Evolutionary conservation across 2,113 vertebrate genomes (phyloP).

Genomic region (Misgurnus anguillicaudatus): DNA sequence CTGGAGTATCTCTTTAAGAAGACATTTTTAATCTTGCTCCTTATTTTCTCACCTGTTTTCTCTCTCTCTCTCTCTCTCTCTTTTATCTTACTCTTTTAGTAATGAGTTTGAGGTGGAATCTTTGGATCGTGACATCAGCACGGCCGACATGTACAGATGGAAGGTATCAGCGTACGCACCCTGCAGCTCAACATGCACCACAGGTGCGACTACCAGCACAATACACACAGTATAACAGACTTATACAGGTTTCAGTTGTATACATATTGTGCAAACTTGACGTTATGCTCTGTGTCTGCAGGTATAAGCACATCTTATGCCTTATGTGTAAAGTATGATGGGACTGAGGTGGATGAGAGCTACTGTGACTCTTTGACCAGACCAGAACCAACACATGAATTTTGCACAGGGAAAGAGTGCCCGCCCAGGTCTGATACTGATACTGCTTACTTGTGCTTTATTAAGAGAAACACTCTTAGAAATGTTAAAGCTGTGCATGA

Average conservation of each 20-base stretch:
- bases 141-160: constrained; percentile 89
- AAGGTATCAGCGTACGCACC: constrained; percentile 89
- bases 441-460: background rate
- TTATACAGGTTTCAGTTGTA: background rate
- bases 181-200: constrained; percentile 89
- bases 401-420: constrained; percentile 86
- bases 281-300: constrained; percentile 51
- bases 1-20: background rate
- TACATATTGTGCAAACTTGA: constrained; percentile 1
- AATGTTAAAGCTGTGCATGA: background rate
- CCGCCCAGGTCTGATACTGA: constrained; percentile 77
- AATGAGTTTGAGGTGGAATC: constrained; percentile 82
- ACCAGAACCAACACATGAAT: constrained; percentile 85
- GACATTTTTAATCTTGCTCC: background rate
- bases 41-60: no score
- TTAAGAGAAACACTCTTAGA: background rate
- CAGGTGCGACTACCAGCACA: constrained; percentile 74
- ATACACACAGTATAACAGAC: constrained; percentile 12
- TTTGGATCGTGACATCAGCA: constrained; percentile 77
- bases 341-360: constrained; percentile 82
- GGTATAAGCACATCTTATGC: constrained; percentile 83
- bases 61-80: background rate
- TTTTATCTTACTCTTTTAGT: constrained; percentile 56
- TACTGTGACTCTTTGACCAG: constrained; percentile 83
- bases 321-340: constrained; percentile 82